Evolutionary conservation across 2,797 vertebrate genomes (phyloP), one percentile per base, ranked within the genome.

Genomic region (Antennarius maculatus): DNA sequence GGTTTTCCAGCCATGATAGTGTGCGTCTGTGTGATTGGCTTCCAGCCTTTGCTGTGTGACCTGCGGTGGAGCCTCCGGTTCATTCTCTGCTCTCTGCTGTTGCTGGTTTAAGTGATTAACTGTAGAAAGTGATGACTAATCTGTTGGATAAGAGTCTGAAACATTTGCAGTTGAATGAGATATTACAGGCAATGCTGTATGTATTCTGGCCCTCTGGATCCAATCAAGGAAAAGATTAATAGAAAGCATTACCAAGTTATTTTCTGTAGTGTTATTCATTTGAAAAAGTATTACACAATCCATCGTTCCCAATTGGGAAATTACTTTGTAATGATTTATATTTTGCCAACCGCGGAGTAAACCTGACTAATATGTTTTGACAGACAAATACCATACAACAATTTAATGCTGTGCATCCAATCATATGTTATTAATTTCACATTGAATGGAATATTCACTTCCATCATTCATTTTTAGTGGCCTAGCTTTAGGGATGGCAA

Each of bases 1-100:
- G 71, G 68, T 82, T 81, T 23, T 78, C 60, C 74, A 66, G 59
- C 18, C 63, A 57, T 76, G 66, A 80, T 61, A 69, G 53, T 67
- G 66, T 73, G 37, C 72, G 49, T 45, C 47, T 59, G 50, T 71
- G 34, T 60, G 61, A 58, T 49, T 31, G 52, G 48, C 75, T 89
- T 71, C 60, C 76, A 79, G 83, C 73, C 69, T 84, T 85, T 78
- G 80, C 77, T 61, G 81, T 76, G 77, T 88, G 86, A 89, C 81
- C 86, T 87, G 83, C 18, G 80, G 79, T 84, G 77, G 29, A 86
- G 71, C 73, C 65, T 84, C 65, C 70, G 69, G 77, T 82, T 88
- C 81, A 85, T 80, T 87, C 78, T 83, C 27, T 27, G 41, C 51
- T 79, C 63, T 69, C 79, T 53, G 61, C 69, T 86, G 73, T 69